These are phyloP conservation scores for Apeltes quadracus DNA, from an alignment of 2,113 vertebrate species.

Conservation along the genomic window DNA sequence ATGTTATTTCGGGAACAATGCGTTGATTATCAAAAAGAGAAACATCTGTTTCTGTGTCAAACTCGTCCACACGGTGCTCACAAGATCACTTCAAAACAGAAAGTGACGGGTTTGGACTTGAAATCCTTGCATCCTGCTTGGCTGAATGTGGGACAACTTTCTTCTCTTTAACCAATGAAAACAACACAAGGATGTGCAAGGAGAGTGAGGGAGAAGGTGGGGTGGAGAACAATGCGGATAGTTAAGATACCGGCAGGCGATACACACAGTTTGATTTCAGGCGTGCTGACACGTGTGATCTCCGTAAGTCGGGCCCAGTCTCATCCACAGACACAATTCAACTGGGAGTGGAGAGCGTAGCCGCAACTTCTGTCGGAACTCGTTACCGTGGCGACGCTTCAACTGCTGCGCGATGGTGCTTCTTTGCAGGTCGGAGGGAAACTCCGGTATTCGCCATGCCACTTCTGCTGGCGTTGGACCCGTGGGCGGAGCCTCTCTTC, in stretches of 20 bases:
- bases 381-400: neutral
- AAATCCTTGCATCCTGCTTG: neutral
- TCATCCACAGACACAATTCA: neutral
- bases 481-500: conserved; percentile 82
- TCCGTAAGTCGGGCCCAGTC: neutral
- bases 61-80: conserved; percentile 23
- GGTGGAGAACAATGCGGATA: neutral
- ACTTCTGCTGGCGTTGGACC: conserved; percentile 82
- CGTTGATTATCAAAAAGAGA: conserved; percentile 30
- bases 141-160: neutral
- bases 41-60: conserved; percentile 46
- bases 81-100: conserved; percentile 15
- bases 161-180: neutral
- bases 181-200: neutral
- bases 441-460: conserved; percentile 91
- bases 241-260: neutral
- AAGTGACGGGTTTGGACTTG: conserved; percentile 1
- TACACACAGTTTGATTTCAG: neutral
- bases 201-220: neutral
- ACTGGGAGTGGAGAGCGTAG: neutral
- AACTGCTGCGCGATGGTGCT: conserved; percentile 20
- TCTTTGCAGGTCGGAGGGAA: conserved; percentile 83
- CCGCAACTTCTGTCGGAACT: neutral
- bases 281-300: neutral
- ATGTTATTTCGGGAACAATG: conserved; percentile 17